Evolutionary conservation across 2,888 invertebrate genomes (phyloP), one percentile per base, ranked within the genome.

Genomic region (Desoria tigrina): DNA sequence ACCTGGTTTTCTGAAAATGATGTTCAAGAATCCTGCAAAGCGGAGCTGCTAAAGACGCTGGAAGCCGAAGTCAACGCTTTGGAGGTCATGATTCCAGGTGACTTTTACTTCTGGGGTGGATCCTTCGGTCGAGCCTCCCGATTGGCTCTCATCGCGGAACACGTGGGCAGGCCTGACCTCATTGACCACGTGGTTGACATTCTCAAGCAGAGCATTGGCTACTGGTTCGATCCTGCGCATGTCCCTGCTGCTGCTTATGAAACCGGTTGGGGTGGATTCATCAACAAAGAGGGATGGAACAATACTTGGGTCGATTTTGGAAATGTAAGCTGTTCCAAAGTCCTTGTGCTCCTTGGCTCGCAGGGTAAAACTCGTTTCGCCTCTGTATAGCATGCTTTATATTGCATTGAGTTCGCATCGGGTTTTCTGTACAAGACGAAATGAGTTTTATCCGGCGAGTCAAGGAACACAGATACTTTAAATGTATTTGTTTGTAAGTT

Each of bases 101-200:
- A 73, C 53, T 73, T 68, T 49, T 73, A 73, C 60, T 69, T 71
- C 54, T 73, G 74, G 74, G 74, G 74, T 42, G 74, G 74, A 27
- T 60, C 68, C 9, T 69, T 68, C 26, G 71, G 58, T 1, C 50
- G 65, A 26, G 69, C 63, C 1, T 63, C 71, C 1, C 45, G 73
- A 18, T 18, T 72, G 9, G 69, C 72, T 16, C 42, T 67, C 16
- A 69, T 72, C 32, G 68, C 71, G 14, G 69, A 72, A 42, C 68
- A 69, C 21, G 24, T 72, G 4, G 69, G 71, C n/a, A 21, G 53
- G 11, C 28, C 51, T 1, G 69, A 69, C n/a, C 39, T 72, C 0
- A 67, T 72, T 21, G 39, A 24, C 23, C 55, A 53, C 49, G 67
- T 69, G 2, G 61, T 72, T 2, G 51, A 64, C 18, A 53, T 66